Percentiles rank a stretch among this genome's conserved stretches.
Evolutionary conservation across 2,888 invertebrate genomes (phyloP).

Genomic region (Synanthedon andrenaeformis): DNA sequence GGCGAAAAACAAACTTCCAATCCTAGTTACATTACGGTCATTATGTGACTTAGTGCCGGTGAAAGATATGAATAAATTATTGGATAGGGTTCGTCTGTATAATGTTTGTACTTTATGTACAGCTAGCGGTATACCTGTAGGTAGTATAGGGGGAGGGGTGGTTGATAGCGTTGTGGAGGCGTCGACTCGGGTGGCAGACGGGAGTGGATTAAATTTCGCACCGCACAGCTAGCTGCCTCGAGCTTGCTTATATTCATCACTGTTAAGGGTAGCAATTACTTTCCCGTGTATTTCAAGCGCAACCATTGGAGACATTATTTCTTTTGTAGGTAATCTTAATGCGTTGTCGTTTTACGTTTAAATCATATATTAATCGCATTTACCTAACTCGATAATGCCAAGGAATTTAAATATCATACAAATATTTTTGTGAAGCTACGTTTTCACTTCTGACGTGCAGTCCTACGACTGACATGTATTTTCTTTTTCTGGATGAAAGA

Average conservation of each 20-base stretch:
- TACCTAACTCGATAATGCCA: no score
- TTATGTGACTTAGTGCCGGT: constrained; percentile 1
- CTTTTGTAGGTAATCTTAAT: background rate
- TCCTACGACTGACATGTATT: no score
- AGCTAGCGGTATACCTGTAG: constrained; percentile 5
- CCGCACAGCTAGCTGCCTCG: constrained; percentile 44
- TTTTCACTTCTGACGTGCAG: no score
- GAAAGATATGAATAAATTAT: constrained; percentile 40
- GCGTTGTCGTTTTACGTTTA: no score
- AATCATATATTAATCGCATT: no score
- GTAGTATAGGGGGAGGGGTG: constrained; percentile 4
- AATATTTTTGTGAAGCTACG: no score
- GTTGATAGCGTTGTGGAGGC: constrained; percentile 13
- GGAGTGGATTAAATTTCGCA: constrained; percentile 65
- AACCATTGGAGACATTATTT: background rate
- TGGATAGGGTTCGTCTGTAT: constrained; percentile 15
- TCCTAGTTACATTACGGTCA: constrained; percentile 13
- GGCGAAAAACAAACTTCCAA: constrained; percentile 35
- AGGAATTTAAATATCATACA: no score
- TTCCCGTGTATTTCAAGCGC: constrained; percentile 24
- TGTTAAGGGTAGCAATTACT: constrained; percentile 51
- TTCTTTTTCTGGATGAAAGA: no score
- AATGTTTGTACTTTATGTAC: constrained; percentile 7
- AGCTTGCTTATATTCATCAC: constrained; percentile 57
- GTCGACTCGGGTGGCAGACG: constrained; percentile 50